These are phyloP conservation scores for Heterotis niloticus DNA, from an alignment of 2,113 vertebrate species.

Conservation along the genomic window DNA sequence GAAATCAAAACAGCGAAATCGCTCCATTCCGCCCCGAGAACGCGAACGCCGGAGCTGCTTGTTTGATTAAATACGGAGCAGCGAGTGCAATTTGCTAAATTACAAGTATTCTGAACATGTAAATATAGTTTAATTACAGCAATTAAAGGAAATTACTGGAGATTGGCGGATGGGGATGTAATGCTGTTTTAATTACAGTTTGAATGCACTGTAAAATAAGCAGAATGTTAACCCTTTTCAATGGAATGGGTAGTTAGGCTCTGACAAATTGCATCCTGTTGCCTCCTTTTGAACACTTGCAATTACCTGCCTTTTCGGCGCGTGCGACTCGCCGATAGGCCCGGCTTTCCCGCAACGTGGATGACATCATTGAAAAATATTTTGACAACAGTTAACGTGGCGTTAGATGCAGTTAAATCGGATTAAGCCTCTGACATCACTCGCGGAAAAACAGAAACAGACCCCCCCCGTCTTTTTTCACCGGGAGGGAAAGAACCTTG, in stretches of 20 bases:
- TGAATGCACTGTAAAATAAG: conserved; percentile 99
- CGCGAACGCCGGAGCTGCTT: conserved; percentile 83
- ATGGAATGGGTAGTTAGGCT: conserved; percentile 78
- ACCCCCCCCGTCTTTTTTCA: conserved; percentile 20
- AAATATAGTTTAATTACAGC: conserved; percentile 99
- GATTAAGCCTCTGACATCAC: conserved; percentile 55
- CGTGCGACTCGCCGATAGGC: conserved; percentile 57
- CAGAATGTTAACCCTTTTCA: conserved; percentile 99
- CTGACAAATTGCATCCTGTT: conserved; percentile 72
- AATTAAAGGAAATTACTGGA: conserved; percentile 99
- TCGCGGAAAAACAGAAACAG: conserved; percentile 61
- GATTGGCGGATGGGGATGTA: conserved; percentile 99
- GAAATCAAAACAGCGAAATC: conserved; percentile 95
- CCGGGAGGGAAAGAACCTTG: conserved; percentile 39
- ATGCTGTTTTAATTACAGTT: conserved; percentile 99
- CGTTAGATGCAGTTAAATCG: conserved; percentile 64
- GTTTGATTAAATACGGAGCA: conserved; percentile 98
- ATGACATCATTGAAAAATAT: conserved; percentile 64
- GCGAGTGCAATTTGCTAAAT: conserved; percentile 99
- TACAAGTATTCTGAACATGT: conserved; percentile 99
- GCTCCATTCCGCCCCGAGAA: conserved; percentile 87
- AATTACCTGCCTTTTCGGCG: conserved; percentile 64
- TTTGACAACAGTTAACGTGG: conserved; percentile 65
- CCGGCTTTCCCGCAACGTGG: conserved; percentile 46
- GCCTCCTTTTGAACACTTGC: conserved; percentile 58